phyloP scores from a whole-genome alignment of 2,888 invertebrate species.

The Myopa testacea region DNA sequence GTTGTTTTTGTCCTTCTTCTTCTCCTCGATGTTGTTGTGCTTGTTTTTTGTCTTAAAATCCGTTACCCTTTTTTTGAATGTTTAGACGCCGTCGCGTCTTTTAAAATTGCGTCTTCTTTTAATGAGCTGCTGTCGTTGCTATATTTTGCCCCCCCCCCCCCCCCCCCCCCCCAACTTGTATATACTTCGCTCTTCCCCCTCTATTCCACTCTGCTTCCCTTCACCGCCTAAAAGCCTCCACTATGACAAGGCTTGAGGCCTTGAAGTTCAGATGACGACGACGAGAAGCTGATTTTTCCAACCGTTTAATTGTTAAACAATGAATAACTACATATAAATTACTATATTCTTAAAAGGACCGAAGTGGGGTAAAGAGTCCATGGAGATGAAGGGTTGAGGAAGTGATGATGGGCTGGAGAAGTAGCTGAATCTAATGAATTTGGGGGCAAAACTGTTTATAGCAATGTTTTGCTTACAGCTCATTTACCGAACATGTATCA shows the following conservation, averaged over 20 bases:
- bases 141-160: slow-evolving; percentile 20
- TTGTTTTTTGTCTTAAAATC: slow-evolving; percentile 26
- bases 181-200: background rate
- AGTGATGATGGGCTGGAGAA: no score
- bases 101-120: slow-evolving; percentile 28
- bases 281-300: slow-evolving; percentile 31
- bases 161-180: slow-evolving; percentile 11
- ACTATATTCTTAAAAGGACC: no score
- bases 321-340: slow-evolving; percentile 2
- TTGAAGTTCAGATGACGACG: background rate
- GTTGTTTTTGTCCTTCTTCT: background rate
- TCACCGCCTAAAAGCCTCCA: no score
- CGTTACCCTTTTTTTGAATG: slow-evolving; percentile 39
- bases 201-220: background rate
- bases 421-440: no score
- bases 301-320: slow-evolving; percentile 46
- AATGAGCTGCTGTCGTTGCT: slow-evolving; percentile 27
- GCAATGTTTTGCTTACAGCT: no score
- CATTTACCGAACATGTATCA: no score
- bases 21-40: slow-evolving; percentile 21
- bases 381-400: no score
- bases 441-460: no score
- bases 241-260: no score
- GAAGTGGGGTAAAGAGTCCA: no score
- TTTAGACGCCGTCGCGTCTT: slow-evolving; percentile 37